Conservation (phyloP, 2,113 vertebrate genomes). For the Neopipo cinnamomea region DNA sequence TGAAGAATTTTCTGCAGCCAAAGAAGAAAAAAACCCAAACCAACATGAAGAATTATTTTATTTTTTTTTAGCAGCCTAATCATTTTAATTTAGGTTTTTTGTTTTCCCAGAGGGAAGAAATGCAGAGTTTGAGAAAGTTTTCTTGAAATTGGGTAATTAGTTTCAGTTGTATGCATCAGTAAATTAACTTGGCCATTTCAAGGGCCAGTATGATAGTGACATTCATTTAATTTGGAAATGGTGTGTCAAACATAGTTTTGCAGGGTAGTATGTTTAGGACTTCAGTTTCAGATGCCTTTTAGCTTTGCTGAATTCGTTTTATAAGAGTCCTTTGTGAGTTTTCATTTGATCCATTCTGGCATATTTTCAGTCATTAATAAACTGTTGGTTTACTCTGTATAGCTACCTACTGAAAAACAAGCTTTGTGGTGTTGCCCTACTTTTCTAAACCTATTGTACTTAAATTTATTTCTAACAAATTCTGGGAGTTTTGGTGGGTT, state of each 20-base stretch:
- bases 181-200: not conserved
- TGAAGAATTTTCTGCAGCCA: not conserved
- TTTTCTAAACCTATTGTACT: not conserved
- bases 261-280: not conserved
- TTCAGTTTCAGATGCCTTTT: not conserved
- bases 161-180: not conserved
- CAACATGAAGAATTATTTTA: not conserved
- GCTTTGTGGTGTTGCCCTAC: conserved; percentile 22
- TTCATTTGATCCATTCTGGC: not conserved
- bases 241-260: not conserved
- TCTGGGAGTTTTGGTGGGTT: not conserved
- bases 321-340: not conserved
- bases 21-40: not conserved
- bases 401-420: not conserved
- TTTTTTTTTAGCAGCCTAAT: not conserved
- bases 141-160: not conserved
- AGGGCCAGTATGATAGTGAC: not conserved
- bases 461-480: not conserved
- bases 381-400: not conserved
- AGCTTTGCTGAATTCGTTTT: not conserved
- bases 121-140: not conserved
- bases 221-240: not conserved
- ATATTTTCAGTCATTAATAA: not conserved
- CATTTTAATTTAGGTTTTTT: not conserved
- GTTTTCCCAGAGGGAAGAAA: not conserved